Evolutionary conservation across 2,888 invertebrate species (phyloP).

Genomic region (Mythimna ferrago): DNA sequence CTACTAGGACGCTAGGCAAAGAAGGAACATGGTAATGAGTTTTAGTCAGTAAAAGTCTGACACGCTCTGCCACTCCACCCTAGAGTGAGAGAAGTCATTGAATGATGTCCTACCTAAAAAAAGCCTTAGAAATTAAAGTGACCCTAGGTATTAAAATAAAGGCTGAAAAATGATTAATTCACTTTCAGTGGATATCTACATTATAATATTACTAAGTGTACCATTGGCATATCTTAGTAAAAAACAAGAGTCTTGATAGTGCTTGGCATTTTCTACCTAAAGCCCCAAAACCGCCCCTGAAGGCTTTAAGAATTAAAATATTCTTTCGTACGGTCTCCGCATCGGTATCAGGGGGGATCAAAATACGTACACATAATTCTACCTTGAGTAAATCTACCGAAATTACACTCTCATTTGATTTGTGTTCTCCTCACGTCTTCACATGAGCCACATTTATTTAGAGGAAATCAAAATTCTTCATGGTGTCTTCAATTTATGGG

Average conservation of each 20-base stretch:
- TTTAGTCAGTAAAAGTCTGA: too few species aligned
- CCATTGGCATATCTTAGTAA: not conserved
- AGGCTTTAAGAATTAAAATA: constrained; percentile 38
- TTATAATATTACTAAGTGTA: too few species aligned
- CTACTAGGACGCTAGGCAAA: too few species aligned
- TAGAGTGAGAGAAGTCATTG: too few species aligned
- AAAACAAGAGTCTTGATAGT: not conserved
- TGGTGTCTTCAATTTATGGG: constrained; percentile 26
- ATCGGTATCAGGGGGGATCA: constrained; percentile 7
- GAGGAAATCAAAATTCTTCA: constrained; percentile 24
- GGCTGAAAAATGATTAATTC: too few species aligned
- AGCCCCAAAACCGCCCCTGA: not conserved
- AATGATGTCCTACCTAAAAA: too few species aligned
- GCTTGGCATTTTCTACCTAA: not conserved
- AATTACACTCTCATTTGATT: constrained; percentile 22
- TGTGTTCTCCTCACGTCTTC: constrained; percentile 35
- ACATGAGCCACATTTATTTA: constrained; percentile 28
- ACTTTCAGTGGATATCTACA: too few species aligned
- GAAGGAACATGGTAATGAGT: too few species aligned
- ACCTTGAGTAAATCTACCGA: constrained; percentile 20
- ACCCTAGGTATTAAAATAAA: too few species aligned
- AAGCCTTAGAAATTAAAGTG: too few species aligned
- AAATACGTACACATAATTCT: not conserved
- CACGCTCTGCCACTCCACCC: too few species aligned
- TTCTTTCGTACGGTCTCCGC: constrained; percentile 21